Base-by-base conservation (phyloP, 2,888 invertebrate species). In the Graphium colonna region DNA sequence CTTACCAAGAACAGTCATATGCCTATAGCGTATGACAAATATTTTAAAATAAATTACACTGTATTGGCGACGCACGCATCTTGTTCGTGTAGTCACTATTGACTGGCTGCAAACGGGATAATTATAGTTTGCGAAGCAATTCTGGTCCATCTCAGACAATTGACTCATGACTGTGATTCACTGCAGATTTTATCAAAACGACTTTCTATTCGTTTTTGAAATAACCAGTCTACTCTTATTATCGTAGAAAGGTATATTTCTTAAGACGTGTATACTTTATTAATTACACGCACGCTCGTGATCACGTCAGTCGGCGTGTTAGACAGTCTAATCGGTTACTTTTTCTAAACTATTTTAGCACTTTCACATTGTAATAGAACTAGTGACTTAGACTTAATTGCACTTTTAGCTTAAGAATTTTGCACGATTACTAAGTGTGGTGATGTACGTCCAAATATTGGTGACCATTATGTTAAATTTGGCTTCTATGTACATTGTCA, bases 401-500 rank as follows among this genome's bases (percentile, higher is more conserved):
- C 44, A 44, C 9, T 26, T 21, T 21, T 16, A 4, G 21, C 33
- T 18, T 52, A 9, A 46, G 45, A 26, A 13, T 39, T 18, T 21
- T 26, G 45, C 46, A 52, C 33, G 41, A 21, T 28, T 31, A n/a
- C n/a, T n/a, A n/a, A 45, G 31, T 31, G 12, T 31, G 40, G 18
- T 17, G 13, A 18, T 38, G n/a, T 21, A 33, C 16, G 39, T 46
- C 21, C n/a, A 21, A 15, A 10, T 21, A 3, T 21, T 31, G 17
- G 12, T 39, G 42, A 9, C 39, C 26, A 39, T 51, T 17, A 7
- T 40, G 45, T 51, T 28, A 51, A 39, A 3, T 50, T 17, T 39
- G 10, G 52, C 41, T 43, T 42, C n/a, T 43, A 47, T 48, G 42
- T 48, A 21, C 36, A 43, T 12, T 33, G 38, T 17, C 33, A 9